phyloP scores from a whole-genome alignment of 2,113 vertebrate species.

The Chaetura pelagica region DNA sequence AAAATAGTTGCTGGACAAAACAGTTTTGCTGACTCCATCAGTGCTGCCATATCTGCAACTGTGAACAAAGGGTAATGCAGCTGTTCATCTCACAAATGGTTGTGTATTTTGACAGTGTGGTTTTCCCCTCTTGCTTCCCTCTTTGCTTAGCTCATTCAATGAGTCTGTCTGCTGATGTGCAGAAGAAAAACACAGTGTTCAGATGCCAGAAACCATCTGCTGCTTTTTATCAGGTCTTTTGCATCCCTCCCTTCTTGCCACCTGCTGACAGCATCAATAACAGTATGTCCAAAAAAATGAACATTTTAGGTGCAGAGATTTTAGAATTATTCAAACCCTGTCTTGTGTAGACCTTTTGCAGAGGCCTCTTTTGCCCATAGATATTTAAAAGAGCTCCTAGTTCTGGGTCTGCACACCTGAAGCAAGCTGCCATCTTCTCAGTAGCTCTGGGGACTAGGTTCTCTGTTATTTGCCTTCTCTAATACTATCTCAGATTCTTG shows the following conservation, averaged over 20 bases:
- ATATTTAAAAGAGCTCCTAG: not conserved
- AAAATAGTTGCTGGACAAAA: not conserved
- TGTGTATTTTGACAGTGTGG: slow-evolving; percentile 13
- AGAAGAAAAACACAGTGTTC: not conserved
- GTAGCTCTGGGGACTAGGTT: not conserved
- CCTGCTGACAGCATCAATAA: not conserved
- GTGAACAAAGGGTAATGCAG: not conserved
- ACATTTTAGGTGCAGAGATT: not conserved
- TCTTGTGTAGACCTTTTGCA: not conserved
- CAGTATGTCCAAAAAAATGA: not conserved
- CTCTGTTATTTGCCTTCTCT: not conserved
- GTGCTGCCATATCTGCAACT: not conserved
- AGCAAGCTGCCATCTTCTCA: not conserved
- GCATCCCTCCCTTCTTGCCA: slow-evolving; percentile 1
- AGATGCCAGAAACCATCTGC: slow-evolving; percentile 16
- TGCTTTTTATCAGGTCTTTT: slow-evolving; percentile 8
- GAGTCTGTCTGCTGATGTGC: not conserved
- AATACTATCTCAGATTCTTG: not conserved
- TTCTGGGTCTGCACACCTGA: not conserved
- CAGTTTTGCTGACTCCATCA: not conserved
- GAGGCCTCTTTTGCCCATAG: not conserved
- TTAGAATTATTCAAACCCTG: not conserved
- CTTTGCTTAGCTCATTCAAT: not conserved
- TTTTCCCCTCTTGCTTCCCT: slow-evolving; percentile 33
- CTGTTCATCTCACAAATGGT: not conserved